Evolutionary conservation across 2,888 invertebrate genomes (phyloP).

Genomic region (Polia nebulosa): DNA sequence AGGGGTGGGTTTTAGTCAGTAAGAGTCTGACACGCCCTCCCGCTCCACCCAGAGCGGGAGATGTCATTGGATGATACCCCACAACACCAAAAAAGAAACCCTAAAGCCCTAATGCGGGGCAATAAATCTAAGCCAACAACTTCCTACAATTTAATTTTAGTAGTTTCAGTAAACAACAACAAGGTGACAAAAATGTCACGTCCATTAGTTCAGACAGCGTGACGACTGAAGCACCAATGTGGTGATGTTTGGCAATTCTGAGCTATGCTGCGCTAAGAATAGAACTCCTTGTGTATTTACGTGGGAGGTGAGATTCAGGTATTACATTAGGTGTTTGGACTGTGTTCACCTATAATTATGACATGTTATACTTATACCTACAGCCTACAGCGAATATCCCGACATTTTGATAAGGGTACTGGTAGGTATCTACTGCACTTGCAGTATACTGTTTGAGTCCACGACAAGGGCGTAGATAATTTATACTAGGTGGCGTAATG

Average conservation of each 20-base stretch:
- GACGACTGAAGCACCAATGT: slow-evolving; percentile 17
- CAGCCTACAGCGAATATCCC: neutral
- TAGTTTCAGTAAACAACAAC: slow-evolving; percentile 20
- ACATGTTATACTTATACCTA: neutral
- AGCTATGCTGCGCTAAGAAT: slow-evolving; percentile 32
- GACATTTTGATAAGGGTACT: too few relatives aligned
- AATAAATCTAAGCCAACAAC: slow-evolving; percentile 14
- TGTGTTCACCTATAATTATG: slow-evolving; percentile 39
- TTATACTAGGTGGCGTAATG: too few relatives aligned
- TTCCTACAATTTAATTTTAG: slow-evolving; percentile 18
- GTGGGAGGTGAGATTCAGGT: slow-evolving; percentile 38
- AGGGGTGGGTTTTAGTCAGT: too few relatives aligned
- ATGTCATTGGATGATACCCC: too few relatives aligned
- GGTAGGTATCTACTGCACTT: too few relatives aligned
- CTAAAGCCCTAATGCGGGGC: neutral
- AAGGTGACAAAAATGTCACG: slow-evolving; percentile 31
- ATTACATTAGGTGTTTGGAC: slow-evolving; percentile 38
- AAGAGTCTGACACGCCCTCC: too few relatives aligned
- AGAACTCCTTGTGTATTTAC: slow-evolving; percentile 16
- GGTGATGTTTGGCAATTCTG: slow-evolving; percentile 44
- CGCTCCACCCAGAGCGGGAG: too few relatives aligned
- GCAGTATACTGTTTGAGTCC: neutral
- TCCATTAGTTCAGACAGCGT: slow-evolving; percentile 16
- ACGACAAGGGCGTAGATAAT: too few relatives aligned
- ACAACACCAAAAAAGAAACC: too few relatives aligned